Base-by-base conservation (phyloP, 2,797 vertebrate genomes). In the Telmatherina bonti region DNA sequence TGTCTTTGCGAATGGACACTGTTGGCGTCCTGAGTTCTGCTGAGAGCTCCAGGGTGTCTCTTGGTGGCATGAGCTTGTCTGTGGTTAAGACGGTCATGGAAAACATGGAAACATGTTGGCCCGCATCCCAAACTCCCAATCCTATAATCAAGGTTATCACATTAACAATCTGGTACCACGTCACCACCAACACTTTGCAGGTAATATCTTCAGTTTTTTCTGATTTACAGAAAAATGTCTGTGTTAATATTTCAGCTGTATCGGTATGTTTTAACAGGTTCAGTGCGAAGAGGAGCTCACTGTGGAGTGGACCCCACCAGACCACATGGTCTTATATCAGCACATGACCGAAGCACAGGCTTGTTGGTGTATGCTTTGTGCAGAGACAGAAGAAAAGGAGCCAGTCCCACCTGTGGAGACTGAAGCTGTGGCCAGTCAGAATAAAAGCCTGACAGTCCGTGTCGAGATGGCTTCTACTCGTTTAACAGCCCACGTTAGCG, bases 291-390 rank as follows among this genome's bases (percentile, higher is more conserved):
- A 93, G n/a, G 93, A 95, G 47, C 88, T 99, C 70, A 82, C 79
- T 0, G 78, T 97, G 1, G 94, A 96, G 4, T 99, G 98, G 98
- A 97, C 95, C 0, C 96, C 97, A 0, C 90, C 94, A 0, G 95
- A 96, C 88, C 97, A 99, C 92, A 99, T 99, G 96, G 95, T 97
- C 76, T 85, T 99, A 38, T 99, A 96, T 86, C 97, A 99, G 62
- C 98, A 99, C 74, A 63, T 91, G 56, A 88, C 94, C 27, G 95
- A 96, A 80, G 96, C 94, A 59, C 72, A 91, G 70, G 91, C 91
- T 57, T 97, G 95, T 85, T 95, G 92, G 35, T 80, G 75, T 49
- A 88, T 94, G 52, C 91, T 99, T 62, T 57, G 43, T 54, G 65
- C 70, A 1, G 43, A 90, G 0, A 61, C 38, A 31, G 81, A 12